Evolutionary conservation across 92 coral and sea anemone species (phyloP), one percentile per base, ranked within the genome.

Genomic region (Porites cylindrica): DNA sequence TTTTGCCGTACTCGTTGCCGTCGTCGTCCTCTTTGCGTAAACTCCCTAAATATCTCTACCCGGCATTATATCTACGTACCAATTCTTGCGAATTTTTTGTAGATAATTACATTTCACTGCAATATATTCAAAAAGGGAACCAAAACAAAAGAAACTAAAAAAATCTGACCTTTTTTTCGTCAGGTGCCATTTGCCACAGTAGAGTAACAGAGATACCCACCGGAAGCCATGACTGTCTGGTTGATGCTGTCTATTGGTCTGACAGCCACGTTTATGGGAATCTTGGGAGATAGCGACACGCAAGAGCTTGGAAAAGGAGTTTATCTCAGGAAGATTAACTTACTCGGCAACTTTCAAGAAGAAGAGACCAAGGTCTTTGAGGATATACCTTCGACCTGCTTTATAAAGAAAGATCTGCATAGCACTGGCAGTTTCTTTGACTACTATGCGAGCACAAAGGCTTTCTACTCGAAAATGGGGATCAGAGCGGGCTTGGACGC

Each of bases 401-500:
- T 13, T 16, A 4, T 69, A 10, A 75, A 63, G 61, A 8, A 56
- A 56, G 13, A 56, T 10, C 61, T 56, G 16, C 61, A 8, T 14
- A 2, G 61, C 11, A 10, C 61, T 10, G 16, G 16, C 11, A 56
- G 61, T 56, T 10, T 10, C 12, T 56, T 56, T 56, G 61, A 56
- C 13, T 10, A 56, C 61, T 56, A 10, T 14, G 61, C 61, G 16
- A 56, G 12, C 16, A 1, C 13, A 10, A 78, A 20, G 43, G 14
- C n/a, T 10, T 60, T 87, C 14, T 80, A 32, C 32, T 67, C 73
- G 26, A 80, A 77, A 60, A 58, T 87, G 23, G 68, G 81, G 5
- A 20, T 80, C 17, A 29, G 71, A 17, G 81, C 90, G 2, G 72
- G 72, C 21, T 18, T 87, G 20, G 75, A 70, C 21, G 72, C 79